Evolutionary conservation across 2,113 vertebrate genomes (phyloP).

Genomic region (Syngnathoides biaculeatus): DNA sequence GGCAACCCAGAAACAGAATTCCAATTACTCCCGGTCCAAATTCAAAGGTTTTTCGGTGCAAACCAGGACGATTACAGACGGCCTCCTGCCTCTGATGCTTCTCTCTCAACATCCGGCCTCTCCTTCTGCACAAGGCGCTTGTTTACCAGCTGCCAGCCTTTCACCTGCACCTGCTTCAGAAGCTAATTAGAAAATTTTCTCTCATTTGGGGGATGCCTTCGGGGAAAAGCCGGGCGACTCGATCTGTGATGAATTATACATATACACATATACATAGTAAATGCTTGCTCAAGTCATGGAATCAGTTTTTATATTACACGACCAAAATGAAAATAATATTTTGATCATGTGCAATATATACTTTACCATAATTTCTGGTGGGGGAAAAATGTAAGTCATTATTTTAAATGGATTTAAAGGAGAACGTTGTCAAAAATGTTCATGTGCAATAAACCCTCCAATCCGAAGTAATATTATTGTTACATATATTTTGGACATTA

Average conservation of each 20-base stretch:
- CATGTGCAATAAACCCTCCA: too few species aligned
- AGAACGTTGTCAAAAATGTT: too few species aligned
- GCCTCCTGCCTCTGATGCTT: constrained; percentile 16
- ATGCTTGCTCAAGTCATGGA: neutral
- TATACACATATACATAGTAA: constrained; percentile 21
- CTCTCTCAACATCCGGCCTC: constrained; percentile 28
- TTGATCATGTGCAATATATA: neutral
- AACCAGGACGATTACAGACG: neutral
- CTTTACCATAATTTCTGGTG: neutral
- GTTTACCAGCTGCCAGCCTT: constrained; percentile 49
- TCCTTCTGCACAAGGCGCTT: constrained; percentile 10
- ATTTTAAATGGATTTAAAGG: neutral
- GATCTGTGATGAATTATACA: constrained; percentile 62
- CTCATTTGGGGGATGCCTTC: constrained; percentile 39
- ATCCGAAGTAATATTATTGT: too few species aligned
- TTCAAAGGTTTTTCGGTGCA: neutral
- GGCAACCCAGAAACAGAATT: neutral
- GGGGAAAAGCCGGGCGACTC: constrained; percentile 34
- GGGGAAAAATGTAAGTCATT: neutral
- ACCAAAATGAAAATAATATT: neutral
- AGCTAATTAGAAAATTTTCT: constrained; percentile 61
- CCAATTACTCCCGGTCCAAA: neutral
- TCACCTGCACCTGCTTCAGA: constrained; percentile 41
- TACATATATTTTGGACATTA: too few species aligned
- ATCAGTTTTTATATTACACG: neutral